A percentile compares a stretch with the other conserved stretches of the same genome.
Conservation (phyloP, 1,140 invertebrate genomes). For the Pseudomyrmex concolor region DNA sequence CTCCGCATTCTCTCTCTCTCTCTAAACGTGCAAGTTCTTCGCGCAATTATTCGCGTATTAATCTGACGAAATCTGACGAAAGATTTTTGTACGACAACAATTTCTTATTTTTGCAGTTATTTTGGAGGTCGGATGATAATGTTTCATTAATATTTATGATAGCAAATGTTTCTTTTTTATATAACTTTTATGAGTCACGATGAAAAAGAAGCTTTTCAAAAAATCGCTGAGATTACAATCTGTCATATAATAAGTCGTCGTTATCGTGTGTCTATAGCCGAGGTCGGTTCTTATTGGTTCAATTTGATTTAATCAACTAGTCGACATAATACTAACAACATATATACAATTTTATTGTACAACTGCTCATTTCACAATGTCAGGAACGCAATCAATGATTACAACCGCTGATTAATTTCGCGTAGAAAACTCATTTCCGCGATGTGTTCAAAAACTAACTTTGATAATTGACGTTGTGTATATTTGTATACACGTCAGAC, state of each 20-base stretch:
- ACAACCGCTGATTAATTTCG: background rate
- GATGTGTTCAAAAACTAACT: constrained; percentile 16
- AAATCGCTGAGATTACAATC: too few relatives aligned
- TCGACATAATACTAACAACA: too few relatives aligned
- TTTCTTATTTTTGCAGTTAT: background rate
- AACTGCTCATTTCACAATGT: background rate
- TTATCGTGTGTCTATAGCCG: too few relatives aligned
- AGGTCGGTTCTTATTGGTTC: too few relatives aligned
- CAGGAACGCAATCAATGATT: background rate
- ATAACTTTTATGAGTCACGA: too few relatives aligned
- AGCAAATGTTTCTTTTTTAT: too few relatives aligned
- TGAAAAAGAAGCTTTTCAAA: too few relatives aligned
- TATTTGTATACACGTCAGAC: background rate
- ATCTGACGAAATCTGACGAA: constrained; percentile 13
- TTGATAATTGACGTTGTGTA: constrained; percentile 14
- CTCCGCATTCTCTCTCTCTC: background rate
- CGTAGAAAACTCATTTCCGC: background rate
- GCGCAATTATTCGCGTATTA: constrained; percentile 24
- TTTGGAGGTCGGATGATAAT: too few relatives aligned
- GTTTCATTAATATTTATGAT: too few relatives aligned
- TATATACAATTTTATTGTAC: too few relatives aligned
- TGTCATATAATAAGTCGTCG: too few relatives aligned
- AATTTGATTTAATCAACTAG: too few relatives aligned
- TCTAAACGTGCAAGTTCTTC: constrained; percentile 48
- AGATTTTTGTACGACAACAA: background rate